Conservation (phyloP, 1,140 invertebrate species). For the Drosophila quadrilineata region DNA sequence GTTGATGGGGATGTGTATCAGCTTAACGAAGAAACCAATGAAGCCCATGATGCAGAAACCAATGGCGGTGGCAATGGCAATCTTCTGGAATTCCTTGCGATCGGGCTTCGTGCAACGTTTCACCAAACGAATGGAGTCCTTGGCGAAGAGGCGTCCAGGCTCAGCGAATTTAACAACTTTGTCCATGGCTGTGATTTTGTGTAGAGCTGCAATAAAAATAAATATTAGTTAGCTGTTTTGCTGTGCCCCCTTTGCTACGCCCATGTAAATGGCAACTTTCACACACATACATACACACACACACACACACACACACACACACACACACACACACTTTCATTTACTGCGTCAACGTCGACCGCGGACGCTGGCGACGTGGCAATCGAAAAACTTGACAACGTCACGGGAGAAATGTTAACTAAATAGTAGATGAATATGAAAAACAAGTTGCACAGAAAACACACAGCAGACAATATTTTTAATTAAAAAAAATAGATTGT, state of each 20-base stretch:
- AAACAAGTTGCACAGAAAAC: too few species aligned
- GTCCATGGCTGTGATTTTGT: conserved; percentile 89
- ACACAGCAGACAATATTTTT: neutral
- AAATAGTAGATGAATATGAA: neutral
- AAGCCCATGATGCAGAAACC: conserved; percentile 99
- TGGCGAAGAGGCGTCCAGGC: conserved; percentile 97
- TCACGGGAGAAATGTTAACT: conserved; percentile 50
- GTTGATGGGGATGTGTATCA: conserved; percentile 99
- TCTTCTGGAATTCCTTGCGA: conserved; percentile 99
- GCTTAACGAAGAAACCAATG: conserved; percentile 99
- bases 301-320: conserved; percentile 26
- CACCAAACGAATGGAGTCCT: conserved; percentile 98
- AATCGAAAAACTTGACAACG: conserved; percentile 17
- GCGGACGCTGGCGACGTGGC: conserved; percentile 46
- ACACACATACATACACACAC: conserved; percentile 26
- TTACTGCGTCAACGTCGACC: conserved; percentile 20
- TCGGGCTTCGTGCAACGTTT: conserved; percentile 99
- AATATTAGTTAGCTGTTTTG: neutral
- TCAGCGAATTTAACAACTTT: conserved; percentile 97
- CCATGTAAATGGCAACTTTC: conserved; percentile 41
- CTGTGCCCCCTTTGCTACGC: neutral
- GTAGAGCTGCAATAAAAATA: conserved; percentile 6
- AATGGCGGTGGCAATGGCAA: conserved; percentile 99
- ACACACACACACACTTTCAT: conserved; percentile 11
- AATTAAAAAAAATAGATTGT: too few species aligned